A percentile compares a stretch with the other conserved stretches of the same genome.
Evolutionary conservation across 2,113 vertebrate genomes (phyloP).

Genomic region (Centropus bengalensis): DNA sequence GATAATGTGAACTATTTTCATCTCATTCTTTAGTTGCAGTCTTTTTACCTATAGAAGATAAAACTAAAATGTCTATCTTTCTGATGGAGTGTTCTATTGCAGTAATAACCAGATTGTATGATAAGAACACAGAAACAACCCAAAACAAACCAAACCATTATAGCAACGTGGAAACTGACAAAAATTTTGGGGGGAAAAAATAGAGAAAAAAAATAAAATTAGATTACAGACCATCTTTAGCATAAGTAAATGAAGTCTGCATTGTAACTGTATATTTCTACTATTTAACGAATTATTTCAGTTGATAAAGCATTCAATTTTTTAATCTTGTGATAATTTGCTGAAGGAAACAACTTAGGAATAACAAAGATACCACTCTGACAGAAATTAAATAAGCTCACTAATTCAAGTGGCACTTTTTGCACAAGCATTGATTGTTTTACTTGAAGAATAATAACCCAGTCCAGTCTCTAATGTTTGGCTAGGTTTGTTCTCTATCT

Average conservation of each 20-base stretch:
- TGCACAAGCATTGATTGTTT: not conserved
- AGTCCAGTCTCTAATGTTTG: not conserved
- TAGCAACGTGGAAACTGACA: not conserved
- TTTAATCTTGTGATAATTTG: not conserved
- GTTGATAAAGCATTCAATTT: not conserved
- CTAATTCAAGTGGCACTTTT: not conserved
- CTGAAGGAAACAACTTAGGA: not conserved
- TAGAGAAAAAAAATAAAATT: not conserved
- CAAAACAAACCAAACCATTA: not conserved
- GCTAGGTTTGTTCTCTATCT: not conserved
- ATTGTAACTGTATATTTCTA: not conserved
- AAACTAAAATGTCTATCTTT: not conserved
- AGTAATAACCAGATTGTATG: not conserved
- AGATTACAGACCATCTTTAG: not conserved
- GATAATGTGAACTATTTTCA: not conserved
- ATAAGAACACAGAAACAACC: not conserved
- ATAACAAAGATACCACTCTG: not conserved
- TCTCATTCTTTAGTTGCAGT: not conserved
- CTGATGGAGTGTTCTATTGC: not conserved
- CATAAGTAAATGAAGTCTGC: not conserved
- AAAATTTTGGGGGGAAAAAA: not conserved
- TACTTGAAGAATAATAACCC: not conserved
- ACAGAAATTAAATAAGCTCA: not conserved
- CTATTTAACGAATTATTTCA: not conserved
- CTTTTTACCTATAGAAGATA: not conserved